These are phyloP conservation scores for Lichenostomus cassidix DNA, from an alignment of 2,113 vertebrate species.

Conservation along the genomic window DNA sequence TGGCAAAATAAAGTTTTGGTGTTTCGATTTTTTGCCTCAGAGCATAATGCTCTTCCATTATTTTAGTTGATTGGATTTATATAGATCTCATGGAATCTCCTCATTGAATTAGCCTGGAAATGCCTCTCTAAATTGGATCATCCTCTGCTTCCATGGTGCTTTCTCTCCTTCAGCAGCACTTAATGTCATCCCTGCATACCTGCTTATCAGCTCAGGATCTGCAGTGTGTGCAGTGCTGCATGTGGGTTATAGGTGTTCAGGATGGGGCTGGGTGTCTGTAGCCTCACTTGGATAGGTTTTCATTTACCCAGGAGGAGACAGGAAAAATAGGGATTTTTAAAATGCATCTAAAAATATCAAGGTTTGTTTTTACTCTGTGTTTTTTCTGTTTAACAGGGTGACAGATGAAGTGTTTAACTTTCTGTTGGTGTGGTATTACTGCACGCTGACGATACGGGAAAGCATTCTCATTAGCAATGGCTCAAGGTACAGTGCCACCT, in stretches of 20 bases:
- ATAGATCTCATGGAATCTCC: conserved; percentile 40
- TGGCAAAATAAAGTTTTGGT: background rate
- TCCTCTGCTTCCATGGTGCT: background rate
- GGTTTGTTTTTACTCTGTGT: background rate
- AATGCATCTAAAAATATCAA: background rate
- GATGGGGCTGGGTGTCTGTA: background rate
- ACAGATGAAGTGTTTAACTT: conserved; percentile 98
- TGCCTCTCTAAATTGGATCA: conserved; percentile 61
- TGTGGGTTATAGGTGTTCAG: background rate
- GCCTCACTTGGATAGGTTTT: background rate
- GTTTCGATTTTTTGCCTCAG: background rate
- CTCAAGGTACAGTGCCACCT: conserved; percentile 81
- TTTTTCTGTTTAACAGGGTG: conserved; percentile 76
- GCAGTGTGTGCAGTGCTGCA: background rate
- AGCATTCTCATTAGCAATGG: conserved; percentile 96
- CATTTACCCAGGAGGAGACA: background rate
- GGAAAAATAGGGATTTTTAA: background rate
- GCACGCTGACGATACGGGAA: conserved; percentile 94
- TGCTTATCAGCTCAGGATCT: conserved; percentile 10
- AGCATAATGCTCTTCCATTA: background rate
- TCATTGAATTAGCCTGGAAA: conserved; percentile 56
- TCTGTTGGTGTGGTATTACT: conserved; percentile 97
- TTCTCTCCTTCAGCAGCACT: conserved; percentile 49
- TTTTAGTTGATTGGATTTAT: conserved; percentile 55
- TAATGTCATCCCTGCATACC: background rate